These are phyloP conservation scores for Hypsopygia costalis DNA, from an alignment of 2,888 invertebrate species.

Conservation along the genomic window DNA sequence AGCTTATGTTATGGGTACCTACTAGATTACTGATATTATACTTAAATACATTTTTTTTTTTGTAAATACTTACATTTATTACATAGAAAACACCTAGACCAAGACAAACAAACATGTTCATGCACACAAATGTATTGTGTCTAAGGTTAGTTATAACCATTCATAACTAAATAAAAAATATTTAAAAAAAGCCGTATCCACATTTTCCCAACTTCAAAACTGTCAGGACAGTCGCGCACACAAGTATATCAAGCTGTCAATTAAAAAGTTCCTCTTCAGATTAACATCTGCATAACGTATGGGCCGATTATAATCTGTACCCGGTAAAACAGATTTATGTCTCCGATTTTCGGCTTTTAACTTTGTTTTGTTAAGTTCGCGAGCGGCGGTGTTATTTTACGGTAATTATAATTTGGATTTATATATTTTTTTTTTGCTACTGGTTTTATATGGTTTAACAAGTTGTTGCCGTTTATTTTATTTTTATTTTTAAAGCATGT, in stretches of 20 bases:
- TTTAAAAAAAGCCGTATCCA: not conserved
- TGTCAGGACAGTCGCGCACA: not conserved
- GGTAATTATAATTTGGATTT: not conserved
- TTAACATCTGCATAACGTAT: conserved; percentile 9
- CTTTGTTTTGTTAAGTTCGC: not conserved
- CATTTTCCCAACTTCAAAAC: not conserved
- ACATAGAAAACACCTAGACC: too few relatives aligned
- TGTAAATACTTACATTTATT: too few relatives aligned
- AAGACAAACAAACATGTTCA: too few relatives aligned
- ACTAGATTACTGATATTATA: too few relatives aligned
- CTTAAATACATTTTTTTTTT: too few relatives aligned
- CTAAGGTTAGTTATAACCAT: too few relatives aligned
- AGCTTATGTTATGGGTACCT: too few relatives aligned
- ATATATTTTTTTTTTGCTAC: not conserved
- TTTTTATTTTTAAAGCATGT: too few relatives aligned
- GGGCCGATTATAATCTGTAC: conserved; percentile 4
- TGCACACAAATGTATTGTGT: too few relatives aligned
- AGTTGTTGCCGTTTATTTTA: not conserved
- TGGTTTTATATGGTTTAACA: not conserved
- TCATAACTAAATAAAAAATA: too few relatives aligned
- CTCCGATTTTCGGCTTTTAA: not conserved
- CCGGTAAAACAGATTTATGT: conserved; percentile 3
- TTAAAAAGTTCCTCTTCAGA: conserved; percentile 11
- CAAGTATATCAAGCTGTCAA: conserved; percentile 13
- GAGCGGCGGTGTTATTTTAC: not conserved